Percentiles rank a stretch among this genome's conserved stretches.
These are phyloP conservation scores for Onychorhynchus coronatus DNA, from an alignment of 2,113 vertebrate genomes.

Conservation along the genomic window DNA sequence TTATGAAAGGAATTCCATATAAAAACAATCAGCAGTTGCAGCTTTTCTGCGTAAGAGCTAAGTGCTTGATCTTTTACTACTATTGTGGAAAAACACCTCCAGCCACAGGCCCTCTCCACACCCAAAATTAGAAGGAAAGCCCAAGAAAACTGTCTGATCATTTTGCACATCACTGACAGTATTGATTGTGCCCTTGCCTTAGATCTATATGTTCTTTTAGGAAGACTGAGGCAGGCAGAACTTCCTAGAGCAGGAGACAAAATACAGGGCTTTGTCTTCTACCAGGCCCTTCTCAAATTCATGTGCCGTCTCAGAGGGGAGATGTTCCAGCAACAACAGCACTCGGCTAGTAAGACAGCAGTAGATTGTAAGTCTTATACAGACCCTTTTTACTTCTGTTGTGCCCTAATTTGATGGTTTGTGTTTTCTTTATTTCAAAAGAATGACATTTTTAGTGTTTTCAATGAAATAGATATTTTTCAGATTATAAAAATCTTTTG, in stretches of 20 bases:
- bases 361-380: not conserved
- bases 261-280: not conserved
- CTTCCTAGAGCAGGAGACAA: not conserved
- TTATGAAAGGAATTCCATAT: not conserved
- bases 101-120: not conserved
- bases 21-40: not conserved
- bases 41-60: not conserved
- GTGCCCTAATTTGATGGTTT: not conserved
- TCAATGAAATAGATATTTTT: not conserved
- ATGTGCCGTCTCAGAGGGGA: not conserved
- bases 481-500: not conserved
- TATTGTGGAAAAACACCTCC: not conserved
- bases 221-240: not conserved
- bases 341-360: not conserved
- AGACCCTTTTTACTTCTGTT: not conserved
- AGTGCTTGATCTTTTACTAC: not conserved
- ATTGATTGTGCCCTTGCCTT: not conserved
- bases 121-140: not conserved
- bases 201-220: not conserved
- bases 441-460: not conserved
- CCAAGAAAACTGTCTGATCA: not conserved
- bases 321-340: not conserved
- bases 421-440: not conserved
- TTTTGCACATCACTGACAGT: not conserved
- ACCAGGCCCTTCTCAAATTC: not conserved